Conservation (phyloP, 2,113 vertebrate species). For the Sakesphorus luctuosus region DNA sequence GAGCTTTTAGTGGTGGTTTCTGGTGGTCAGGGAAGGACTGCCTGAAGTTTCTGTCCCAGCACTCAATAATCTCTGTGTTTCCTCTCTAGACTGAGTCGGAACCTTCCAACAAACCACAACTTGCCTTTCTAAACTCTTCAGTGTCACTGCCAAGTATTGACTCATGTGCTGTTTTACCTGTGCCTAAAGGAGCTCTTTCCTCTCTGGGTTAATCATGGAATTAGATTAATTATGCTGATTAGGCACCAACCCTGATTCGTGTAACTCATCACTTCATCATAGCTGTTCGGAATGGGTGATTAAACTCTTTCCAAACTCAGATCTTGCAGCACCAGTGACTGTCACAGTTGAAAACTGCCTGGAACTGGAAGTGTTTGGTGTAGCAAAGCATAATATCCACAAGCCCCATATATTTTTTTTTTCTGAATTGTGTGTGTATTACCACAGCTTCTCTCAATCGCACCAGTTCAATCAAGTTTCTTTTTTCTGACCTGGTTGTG, state of each 20-base stretch:
- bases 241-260: not conserved
- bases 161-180: not conserved
- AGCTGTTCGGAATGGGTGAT: not conserved
- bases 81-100: not conserved
- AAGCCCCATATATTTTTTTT: not conserved
- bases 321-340: not conserved
- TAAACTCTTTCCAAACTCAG: not conserved
- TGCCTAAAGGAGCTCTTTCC: constrained; percentile 30
- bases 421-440: not conserved
- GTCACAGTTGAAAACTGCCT: not conserved
- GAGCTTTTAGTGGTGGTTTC: not conserved
- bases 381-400: not conserved
- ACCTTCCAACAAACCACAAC: not conserved
- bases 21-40: not conserved
- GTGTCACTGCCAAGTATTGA: not conserved
- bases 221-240: constrained; percentile 41
- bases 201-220: not conserved
- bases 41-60: not conserved
- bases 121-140: not conserved
- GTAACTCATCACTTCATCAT: not conserved
- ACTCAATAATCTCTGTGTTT: not conserved
- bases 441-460: not conserved
- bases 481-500: not conserved
- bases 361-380: not conserved
- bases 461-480: not conserved